Evolutionary conservation across 2,113 vertebrate genomes (phyloP).

Genomic region (Silurus glanis): DNA sequence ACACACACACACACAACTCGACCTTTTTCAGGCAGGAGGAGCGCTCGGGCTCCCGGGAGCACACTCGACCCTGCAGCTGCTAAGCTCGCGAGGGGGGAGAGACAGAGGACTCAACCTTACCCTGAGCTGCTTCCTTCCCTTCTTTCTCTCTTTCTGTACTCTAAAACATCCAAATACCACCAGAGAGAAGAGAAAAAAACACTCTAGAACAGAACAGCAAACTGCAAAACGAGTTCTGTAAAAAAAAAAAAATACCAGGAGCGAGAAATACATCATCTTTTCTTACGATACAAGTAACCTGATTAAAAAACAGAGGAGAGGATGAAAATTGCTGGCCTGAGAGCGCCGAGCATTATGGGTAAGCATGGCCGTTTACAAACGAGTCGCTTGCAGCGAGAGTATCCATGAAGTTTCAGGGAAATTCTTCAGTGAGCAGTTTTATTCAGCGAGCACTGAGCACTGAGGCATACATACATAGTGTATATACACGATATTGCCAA

Average conservation of each 20-base stretch:
- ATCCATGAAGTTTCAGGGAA: background rate
- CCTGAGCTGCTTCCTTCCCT: conserved; percentile 34
- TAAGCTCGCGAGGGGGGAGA: conserved; percentile 4
- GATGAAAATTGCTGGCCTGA: background rate
- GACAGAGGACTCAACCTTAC: conserved; percentile 16
- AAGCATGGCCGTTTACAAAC: background rate
- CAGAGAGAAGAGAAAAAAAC: background rate
- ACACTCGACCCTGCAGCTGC: conserved; percentile 25
- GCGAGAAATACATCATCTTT: too few species aligned
- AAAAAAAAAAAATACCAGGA: too few species aligned
- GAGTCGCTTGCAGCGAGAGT: background rate
- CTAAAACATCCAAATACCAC: conserved; percentile 20
- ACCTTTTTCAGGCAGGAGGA: conserved; percentile 46
- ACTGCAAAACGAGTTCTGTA: background rate
- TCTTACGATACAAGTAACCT: background rate
- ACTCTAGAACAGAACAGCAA: too few species aligned
- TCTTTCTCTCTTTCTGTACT: background rate
- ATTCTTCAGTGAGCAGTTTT: background rate
- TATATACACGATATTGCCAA: background rate
- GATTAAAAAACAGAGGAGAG: background rate
- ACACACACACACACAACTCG: conserved; percentile 9
- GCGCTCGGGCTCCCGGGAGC: conserved; percentile 20
- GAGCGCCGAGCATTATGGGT: background rate
- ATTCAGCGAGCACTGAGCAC: conserved; percentile 9
- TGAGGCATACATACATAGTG: background rate